Percentiles rank a stretch among this genome's conserved stretches.
phyloP scores from a whole-genome alignment of 2,888 invertebrate genomes.

The Caenorhabditis sp. region DNA sequence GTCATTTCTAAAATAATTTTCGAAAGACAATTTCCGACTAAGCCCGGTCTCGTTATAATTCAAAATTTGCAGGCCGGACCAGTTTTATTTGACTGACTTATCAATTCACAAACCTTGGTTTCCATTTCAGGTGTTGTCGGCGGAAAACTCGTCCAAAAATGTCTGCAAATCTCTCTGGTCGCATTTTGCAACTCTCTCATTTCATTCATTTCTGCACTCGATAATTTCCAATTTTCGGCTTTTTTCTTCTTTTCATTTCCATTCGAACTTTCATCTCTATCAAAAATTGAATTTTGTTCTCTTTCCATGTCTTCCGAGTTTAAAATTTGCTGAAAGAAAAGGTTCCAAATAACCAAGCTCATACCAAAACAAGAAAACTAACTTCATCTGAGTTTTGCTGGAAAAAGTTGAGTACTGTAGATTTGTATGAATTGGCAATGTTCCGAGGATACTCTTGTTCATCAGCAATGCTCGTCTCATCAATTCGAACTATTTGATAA shows the following conservation, averaged over 20 bases:
- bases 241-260: slow-evolving; percentile 6
- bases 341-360: not conserved
- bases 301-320: slow-evolving; percentile 10
- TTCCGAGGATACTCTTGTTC: slow-evolving; percentile 19
- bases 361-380: slow-evolving; percentile 4
- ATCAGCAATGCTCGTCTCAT: slow-evolving; percentile 8
- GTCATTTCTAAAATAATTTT: no score
- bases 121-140: slow-evolving; percentile 80
- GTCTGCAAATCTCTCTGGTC: slow-evolving; percentile 83
- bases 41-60: no score
- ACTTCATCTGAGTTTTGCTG: slow-evolving; percentile 28
- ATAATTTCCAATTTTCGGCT: slow-evolving; percentile 22
- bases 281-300: slow-evolving; percentile 3
- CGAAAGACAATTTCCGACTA: no score
- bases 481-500: slow-evolving; percentile 32
- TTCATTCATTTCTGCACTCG: slow-evolving; percentile 20
- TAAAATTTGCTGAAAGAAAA: slow-evolving; percentile 16
- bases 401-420: slow-evolving; percentile 34
- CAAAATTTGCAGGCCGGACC: no score
- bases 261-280: slow-evolving; percentile 12
- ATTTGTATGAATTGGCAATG: slow-evolving; percentile 30
- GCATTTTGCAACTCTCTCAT: slow-evolving; percentile 47
- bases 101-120: slow-evolving; percentile 74
- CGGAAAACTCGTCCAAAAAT: slow-evolving; percentile 93
- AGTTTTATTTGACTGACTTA: not conserved